These are phyloP conservation scores for Stercorarius parasiticus DNA, from an alignment of 2,113 vertebrate species.

Conservation along the genomic window DNA sequence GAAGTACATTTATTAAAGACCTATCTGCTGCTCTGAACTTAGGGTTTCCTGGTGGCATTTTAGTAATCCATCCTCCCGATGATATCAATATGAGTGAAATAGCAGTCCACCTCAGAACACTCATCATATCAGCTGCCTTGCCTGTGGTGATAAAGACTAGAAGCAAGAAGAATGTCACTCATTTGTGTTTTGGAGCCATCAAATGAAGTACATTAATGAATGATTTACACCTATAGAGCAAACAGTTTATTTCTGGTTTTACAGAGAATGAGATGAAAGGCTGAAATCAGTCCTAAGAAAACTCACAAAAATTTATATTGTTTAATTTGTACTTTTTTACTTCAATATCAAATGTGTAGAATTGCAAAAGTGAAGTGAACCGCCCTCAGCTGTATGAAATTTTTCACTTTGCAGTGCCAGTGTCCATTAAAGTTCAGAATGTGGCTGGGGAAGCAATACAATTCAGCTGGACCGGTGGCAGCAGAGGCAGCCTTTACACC, in stretches of 20 bases:
- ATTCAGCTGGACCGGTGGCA: not conserved
- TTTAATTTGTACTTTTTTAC: not conserved
- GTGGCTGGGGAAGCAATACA: constrained; percentile 23
- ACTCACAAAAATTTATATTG: not conserved
- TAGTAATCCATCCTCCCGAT: not conserved
- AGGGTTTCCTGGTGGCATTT: not conserved
- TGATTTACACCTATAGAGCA: not conserved
- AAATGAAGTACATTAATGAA: not conserved
- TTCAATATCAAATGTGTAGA: not conserved
- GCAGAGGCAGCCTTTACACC: not conserved
- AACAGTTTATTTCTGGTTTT: not conserved
- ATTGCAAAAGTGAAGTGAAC: not conserved
- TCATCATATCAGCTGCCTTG: not conserved
- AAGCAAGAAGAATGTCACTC: not conserved
- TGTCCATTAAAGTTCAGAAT: not conserved
- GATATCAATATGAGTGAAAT: not conserved
- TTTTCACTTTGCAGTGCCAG: constrained; percentile 6
- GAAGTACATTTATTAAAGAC: not conserved
- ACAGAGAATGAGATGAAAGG: not conserved
- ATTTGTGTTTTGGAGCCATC: not conserved
- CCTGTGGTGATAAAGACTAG: not conserved
- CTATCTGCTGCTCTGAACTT: not conserved
- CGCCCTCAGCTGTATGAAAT: not conserved
- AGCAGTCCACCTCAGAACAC: not conserved
- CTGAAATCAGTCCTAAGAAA: not conserved